These are phyloP conservation scores for Cinclus mexicanus DNA, from an alignment of 2,113 vertebrate species.

Conservation along the genomic window DNA sequence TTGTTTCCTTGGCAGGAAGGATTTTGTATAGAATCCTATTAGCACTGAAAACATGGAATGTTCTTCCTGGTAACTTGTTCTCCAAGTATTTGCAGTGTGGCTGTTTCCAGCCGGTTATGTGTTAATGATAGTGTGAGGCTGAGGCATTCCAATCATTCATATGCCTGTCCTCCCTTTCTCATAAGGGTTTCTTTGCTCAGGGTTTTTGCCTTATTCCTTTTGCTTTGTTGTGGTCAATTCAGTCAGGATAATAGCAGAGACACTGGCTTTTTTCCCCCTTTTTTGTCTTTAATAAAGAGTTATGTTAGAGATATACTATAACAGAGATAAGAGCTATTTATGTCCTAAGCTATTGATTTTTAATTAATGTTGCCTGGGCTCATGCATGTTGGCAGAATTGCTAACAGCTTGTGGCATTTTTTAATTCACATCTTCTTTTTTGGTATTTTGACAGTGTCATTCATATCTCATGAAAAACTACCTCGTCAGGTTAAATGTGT, in stretches of 20 bases:
- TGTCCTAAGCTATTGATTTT: conserved; percentile 80
- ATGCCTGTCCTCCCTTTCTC: conserved; percentile 69
- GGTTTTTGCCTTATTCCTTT: conserved; percentile 61
- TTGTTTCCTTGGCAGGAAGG: conserved; percentile 46
- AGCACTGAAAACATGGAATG: conserved; percentile 24
- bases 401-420: conserved; percentile 86
- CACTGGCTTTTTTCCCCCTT: conserved; percentile 28
- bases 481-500: conserved; percentile 84
- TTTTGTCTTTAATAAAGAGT: conserved; percentile 58
- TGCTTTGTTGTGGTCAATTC: conserved; percentile 74
- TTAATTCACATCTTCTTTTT: conserved; percentile 78
- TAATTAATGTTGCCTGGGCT: conserved; percentile 82
- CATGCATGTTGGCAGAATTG: conserved; percentile 76
- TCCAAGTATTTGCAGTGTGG: conserved; percentile 9
- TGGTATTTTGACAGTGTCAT: conserved; percentile 83
- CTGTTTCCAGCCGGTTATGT: conserved; percentile 61
- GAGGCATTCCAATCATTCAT: conserved; percentile 75
- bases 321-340: conserved; percentile 77
- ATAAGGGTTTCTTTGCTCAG: conserved; percentile 33
- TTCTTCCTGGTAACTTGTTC: conserved; percentile 67
- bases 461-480: conserved; percentile 81
- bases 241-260: conserved; percentile 69
- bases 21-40: conserved; percentile 38
- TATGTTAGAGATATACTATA: conserved; percentile 74
- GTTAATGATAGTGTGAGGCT: conserved; percentile 63